A percentile compares a stretch with the other conserved stretches of the same genome.
Conservation (phyloP, 2,888 invertebrate species). For the Idaea straminata region DNA sequence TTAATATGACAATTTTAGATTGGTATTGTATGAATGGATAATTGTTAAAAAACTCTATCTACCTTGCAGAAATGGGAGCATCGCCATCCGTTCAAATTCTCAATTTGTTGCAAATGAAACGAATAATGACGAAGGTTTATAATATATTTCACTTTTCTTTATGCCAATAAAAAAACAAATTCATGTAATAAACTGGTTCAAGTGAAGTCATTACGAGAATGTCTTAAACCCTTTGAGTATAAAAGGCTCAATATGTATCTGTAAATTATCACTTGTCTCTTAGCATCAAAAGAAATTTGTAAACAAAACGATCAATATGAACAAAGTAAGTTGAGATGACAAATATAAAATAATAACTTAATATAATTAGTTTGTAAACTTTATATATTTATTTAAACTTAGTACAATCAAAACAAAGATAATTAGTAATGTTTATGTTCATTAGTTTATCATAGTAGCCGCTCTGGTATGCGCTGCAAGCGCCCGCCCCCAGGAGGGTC, state of each 20-base stretch:
- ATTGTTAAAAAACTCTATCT: too few species aligned
- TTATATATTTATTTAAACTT: neutral
- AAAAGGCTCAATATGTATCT: conserved; percentile 12
- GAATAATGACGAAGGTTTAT: conserved; percentile 8
- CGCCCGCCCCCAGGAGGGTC: conserved; percentile 35
- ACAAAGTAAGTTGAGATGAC: conserved; percentile 13
- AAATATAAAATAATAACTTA: neutral
- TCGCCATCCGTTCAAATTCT: too few species aligned
- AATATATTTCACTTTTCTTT: neutral
- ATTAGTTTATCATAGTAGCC: conserved; percentile 33
- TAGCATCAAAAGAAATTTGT: conserved; percentile 6
- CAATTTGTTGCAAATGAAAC: neutral
- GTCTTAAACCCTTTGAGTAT: conserved; percentile 12
- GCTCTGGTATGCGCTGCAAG: conserved; percentile 29
- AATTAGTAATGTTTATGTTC: neutral
- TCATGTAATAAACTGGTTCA: conserved; percentile 17
- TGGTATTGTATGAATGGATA: too few species aligned
- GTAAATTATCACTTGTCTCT: conserved; percentile 14
- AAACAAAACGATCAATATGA: conserved; percentile 14
- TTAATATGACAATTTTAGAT: too few species aligned
- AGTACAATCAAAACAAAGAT: neutral
- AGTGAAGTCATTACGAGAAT: conserved; percentile 3
- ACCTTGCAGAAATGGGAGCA: too few species aligned
- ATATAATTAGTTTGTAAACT: neutral
- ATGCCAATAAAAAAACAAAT: conserved; percentile 14